Percentiles rank a stretch among this genome's conserved stretches.
phyloP scores from a whole-genome alignment of 2,113 vertebrate genomes.

The Rattus norvegicus region DNA sequence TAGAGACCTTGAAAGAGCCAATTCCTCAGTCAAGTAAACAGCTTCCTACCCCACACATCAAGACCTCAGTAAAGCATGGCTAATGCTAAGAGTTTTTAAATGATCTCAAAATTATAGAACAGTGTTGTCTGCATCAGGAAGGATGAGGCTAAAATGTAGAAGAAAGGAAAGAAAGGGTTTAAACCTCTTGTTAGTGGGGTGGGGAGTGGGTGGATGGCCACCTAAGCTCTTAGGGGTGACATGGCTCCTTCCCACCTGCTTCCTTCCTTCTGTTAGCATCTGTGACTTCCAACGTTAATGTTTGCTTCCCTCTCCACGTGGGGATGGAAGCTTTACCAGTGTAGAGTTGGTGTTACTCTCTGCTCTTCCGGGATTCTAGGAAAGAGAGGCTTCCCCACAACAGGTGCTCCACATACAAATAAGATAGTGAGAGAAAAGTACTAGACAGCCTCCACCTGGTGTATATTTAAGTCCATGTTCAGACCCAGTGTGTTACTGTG shows the following conservation, averaged over 20 bases:
- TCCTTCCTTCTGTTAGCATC: not conserved
- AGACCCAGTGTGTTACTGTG: not conserved
- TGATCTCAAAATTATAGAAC: not conserved
- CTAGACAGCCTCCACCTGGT: not conserved
- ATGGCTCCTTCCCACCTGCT: not conserved
- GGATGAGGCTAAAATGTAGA: not conserved
- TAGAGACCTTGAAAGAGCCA: not conserved
- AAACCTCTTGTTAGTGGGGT: not conserved
- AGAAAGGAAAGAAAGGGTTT: not conserved
- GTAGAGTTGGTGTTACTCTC: not conserved
- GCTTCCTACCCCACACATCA: not conserved
- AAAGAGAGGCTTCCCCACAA: not conserved
- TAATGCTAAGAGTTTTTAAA: not conserved
- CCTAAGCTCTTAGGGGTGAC: not conserved
- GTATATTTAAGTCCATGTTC: not conserved
- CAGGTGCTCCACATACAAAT: not conserved
- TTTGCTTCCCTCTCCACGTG: not conserved
- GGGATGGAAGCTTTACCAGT: not conserved
- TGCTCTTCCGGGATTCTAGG: not conserved
- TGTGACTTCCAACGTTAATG: not conserved
- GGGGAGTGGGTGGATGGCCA: no score
- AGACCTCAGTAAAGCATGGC: not conserved
- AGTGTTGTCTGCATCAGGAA: not conserved
- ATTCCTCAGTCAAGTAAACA: not conserved
- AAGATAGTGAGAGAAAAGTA: not conserved